These are phyloP conservation scores for Poecilia picta DNA, from an alignment of 2,797 vertebrate species.

Conservation along the genomic window DNA sequence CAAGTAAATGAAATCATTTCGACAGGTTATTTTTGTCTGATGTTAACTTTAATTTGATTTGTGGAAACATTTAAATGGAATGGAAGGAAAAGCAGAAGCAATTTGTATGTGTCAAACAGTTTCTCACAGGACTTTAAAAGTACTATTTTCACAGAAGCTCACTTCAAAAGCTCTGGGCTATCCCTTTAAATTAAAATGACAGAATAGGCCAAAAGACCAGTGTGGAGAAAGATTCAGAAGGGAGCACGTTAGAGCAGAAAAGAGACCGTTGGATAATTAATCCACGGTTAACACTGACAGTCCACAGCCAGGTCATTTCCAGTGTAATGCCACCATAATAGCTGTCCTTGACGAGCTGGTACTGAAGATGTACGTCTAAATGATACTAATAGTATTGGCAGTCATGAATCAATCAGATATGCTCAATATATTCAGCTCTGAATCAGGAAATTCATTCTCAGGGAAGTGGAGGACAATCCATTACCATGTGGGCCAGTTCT, in stretches of 20 bases:
- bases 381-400: slow-evolving; percentile 52
- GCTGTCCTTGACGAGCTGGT: slow-evolving; percentile 59
- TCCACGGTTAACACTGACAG: slow-evolving; percentile 62
- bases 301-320: slow-evolving; percentile 65
- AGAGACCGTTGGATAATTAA: slow-evolving; percentile 54
- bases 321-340: slow-evolving; percentile 44
- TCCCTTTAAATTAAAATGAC: slow-evolving; percentile 38
- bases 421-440: slow-evolving; percentile 49
- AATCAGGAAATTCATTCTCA: slow-evolving; percentile 34
- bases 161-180: neutral
- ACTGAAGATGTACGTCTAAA: slow-evolving; percentile 48
- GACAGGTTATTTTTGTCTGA: neutral
- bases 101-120: neutral
- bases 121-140: neutral
- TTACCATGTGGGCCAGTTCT: slow-evolving; percentile 41
- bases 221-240: slow-evolving; percentile 1
- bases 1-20: neutral
- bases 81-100: neutral
- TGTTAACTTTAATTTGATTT: neutral
- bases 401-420: slow-evolving; percentile 65
- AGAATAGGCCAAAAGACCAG: slow-evolving; percentile 24
- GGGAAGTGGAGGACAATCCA: slow-evolving; percentile 39
- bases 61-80: neutral
- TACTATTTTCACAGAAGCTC: neutral
- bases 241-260: slow-evolving; percentile 28